Evolutionary conservation across 2,797 vertebrate genomes (phyloP).

Genomic region (Alectoris magna): DNA sequence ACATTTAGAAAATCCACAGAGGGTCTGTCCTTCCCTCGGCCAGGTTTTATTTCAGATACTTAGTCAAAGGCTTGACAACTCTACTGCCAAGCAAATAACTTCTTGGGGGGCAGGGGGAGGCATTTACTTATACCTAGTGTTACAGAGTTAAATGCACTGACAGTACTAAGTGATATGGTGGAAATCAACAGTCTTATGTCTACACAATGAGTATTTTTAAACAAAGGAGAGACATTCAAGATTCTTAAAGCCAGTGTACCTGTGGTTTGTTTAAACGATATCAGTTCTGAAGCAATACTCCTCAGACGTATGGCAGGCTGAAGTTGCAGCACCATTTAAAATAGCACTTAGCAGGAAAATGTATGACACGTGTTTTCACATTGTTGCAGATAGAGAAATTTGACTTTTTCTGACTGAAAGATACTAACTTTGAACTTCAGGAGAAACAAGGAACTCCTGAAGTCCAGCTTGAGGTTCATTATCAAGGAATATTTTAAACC

Average conservation of each 20-base stretch:
- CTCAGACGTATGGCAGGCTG: not conserved
- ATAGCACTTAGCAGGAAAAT: not conserved
- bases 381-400: not conserved
- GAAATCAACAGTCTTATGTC: not conserved
- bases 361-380: not conserved
- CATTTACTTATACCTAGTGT: slow-evolving; percentile 48
- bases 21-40: not conserved
- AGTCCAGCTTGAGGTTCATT: not conserved
- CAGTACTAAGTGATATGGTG: slow-evolving; percentile 57
- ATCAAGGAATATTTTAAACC: not conserved
- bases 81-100: slow-evolving; percentile 42
- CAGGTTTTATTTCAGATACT: slow-evolving; percentile 40
- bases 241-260: not conserved
- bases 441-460: slow-evolving; percentile 4
- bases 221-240: not conserved
- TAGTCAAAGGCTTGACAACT: slow-evolving; percentile 51
- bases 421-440: not conserved
- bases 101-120: not conserved
- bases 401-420: slow-evolving; percentile 12
- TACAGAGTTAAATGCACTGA: slow-evolving; percentile 55
- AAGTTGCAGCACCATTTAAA: slow-evolving; percentile 6
- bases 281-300: not conserved
- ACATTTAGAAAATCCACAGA: slow-evolving; percentile 1
- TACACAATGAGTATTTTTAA: slow-evolving; percentile 34
- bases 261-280: slow-evolving; percentile 31